Conservation (phyloP, 2,888 invertebrate species). For the Spialia ferax region DNA sequence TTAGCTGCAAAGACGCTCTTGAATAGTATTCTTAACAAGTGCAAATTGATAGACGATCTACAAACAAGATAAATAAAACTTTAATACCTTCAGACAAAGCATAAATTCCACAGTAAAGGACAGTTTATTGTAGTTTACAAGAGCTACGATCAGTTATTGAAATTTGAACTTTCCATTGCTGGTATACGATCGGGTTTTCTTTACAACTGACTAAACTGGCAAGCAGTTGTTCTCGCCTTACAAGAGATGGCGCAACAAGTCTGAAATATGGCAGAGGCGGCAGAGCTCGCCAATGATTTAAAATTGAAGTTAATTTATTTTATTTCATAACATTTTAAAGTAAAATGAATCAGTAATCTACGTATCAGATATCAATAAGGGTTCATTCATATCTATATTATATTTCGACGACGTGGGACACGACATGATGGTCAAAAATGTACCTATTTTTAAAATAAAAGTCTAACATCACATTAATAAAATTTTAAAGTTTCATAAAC, state of each 20-base stretch:
- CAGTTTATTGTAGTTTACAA: not conserved
- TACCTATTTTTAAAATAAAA: too few species aligned
- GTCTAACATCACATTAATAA: too few species aligned
- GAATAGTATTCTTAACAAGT: not conserved
- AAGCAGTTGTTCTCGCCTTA: not conserved
- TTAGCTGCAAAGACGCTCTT: constrained; percentile 3
- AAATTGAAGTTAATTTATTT: too few species aligned
- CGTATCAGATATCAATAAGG: too few species aligned
- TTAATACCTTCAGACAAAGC: not conserved
- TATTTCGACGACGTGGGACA: too few species aligned
- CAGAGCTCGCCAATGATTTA: too few species aligned
- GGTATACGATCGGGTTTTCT: not conserved
- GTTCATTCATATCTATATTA: too few species aligned
- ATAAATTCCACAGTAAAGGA: not conserved
- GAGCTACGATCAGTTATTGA: not conserved
- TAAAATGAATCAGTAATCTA: too few species aligned
- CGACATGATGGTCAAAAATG: too few species aligned
- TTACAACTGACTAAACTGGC: not conserved
- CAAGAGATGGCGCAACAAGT: constrained; percentile 8
- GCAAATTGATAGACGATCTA: not conserved
- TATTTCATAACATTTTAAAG: too few species aligned
- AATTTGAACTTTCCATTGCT: not conserved
- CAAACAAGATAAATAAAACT: not conserved
- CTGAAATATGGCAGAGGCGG: not conserved
- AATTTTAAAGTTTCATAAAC: too few species aligned